These are phyloP conservation scores for Anguilla rostrata DNA, from an alignment of 2,113 vertebrate species.

Conservation along the genomic window DNA sequence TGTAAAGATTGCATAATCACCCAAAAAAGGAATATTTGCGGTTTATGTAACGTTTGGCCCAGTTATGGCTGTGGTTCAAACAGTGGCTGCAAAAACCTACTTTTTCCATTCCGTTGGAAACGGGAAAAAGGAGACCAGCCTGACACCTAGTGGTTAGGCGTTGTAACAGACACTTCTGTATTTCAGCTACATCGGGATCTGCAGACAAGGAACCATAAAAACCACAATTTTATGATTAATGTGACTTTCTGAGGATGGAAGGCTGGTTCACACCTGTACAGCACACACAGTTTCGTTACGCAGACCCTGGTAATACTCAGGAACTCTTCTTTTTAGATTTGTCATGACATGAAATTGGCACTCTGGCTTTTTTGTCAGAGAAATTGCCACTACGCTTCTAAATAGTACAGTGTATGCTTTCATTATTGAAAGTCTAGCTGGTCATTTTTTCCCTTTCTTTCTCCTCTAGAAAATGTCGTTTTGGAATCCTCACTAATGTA, in stretches of 20 bases:
- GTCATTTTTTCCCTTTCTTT: background rate
- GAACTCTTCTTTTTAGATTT: too few relatives aligned
- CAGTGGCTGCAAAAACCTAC: background rate
- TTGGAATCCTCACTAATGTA: background rate
- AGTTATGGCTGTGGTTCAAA: slow-evolving; percentile 27
- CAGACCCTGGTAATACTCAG: too few relatives aligned
- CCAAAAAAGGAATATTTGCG: slow-evolving; percentile 63
- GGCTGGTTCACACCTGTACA: too few relatives aligned
- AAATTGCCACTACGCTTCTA: too few relatives aligned
- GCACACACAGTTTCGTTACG: too few relatives aligned
- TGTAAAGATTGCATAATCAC: slow-evolving; percentile 60
- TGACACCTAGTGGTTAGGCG: slow-evolving; percentile 22
- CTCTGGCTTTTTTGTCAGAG: too few relatives aligned
- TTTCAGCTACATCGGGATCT: slow-evolving; percentile 44
- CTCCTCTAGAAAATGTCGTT: background rate
- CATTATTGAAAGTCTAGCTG: background rate
- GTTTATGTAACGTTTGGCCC: slow-evolving; percentile 59
- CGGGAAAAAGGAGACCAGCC: background rate
- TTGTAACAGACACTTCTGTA: background rate
- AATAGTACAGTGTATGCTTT: too few relatives aligned
- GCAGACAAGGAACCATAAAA: slow-evolving; percentile 25
- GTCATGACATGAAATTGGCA: too few relatives aligned
- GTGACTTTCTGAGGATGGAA: too few relatives aligned
- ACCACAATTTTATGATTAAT: too few relatives aligned
- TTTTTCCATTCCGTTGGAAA: background rate